These are phyloP conservation scores for Triplophysa tibetana DNA, from an alignment of 2,113 vertebrate species.

Conservation along the genomic window DNA sequence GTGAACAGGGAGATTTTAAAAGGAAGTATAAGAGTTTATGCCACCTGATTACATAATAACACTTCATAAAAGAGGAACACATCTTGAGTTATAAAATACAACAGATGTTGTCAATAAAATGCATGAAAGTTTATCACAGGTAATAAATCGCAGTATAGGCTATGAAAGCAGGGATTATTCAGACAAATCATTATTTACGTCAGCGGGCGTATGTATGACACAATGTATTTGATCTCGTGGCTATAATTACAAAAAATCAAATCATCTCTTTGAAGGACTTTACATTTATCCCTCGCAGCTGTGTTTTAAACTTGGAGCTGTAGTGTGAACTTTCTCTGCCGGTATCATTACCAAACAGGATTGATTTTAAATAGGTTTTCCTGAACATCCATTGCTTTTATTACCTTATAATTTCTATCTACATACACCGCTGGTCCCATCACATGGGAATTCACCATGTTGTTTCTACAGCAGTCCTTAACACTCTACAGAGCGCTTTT, in stretches of 20 bases:
- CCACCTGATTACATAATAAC: slow-evolving; percentile 31
- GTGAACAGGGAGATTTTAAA: slow-evolving; percentile 40
- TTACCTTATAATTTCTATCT: no score
- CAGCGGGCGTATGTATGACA: background rate
- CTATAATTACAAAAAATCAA: background rate
- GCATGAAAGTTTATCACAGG: slow-evolving; percentile 28
- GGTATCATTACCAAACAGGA: no score
- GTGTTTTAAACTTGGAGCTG: no score
- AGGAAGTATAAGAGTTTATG: slow-evolving; percentile 10
- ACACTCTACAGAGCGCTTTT: no score
- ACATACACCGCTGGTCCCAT: no score
- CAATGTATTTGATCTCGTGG: slow-evolving; percentile 19
- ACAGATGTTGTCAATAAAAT: slow-evolving; percentile 39
- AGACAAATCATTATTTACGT: slow-evolving; percentile 8
- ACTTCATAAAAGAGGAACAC: slow-evolving; percentile 32
- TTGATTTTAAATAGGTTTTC: no score
- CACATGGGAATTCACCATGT: no score
- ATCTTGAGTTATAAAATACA: slow-evolving; percentile 14
- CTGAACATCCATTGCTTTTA: no score
- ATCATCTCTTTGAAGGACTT: background rate
- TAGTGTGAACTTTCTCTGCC: no score
- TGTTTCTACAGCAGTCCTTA: no score
- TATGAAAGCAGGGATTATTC: slow-evolving; percentile 15
- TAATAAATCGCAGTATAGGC: slow-evolving; percentile 11
- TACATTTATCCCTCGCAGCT: background rate